Conservation (phyloP, 2,797 vertebrate species). For the Podarcis lilfordi region DNA sequence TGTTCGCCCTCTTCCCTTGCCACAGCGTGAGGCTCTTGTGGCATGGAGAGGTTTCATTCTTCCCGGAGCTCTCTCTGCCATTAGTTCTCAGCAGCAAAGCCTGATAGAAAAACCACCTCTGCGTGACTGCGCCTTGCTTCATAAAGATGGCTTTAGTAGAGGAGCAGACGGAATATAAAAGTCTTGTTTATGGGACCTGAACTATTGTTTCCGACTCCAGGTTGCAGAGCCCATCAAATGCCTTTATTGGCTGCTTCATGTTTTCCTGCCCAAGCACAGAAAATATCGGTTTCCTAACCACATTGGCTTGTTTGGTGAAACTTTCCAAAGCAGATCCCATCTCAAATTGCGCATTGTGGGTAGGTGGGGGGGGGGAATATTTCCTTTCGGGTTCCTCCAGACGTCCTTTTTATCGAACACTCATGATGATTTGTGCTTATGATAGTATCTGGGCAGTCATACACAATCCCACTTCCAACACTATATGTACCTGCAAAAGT, state of each 20-base stretch:
- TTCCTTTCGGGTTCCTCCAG: no score
- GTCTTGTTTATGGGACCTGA: constrained; percentile 85
- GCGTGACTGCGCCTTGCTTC: constrained; percentile 39
- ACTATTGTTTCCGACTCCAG: constrained; percentile 83
- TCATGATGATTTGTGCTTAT: no score
- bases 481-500: no score
- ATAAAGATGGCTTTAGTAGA: constrained; percentile 81
- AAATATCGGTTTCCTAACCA: neutral
- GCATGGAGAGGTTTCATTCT: constrained; percentile 34
- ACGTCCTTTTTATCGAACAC: no score
- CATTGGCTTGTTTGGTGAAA: neutral
- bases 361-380: no score
- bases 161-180: constrained; percentile 83
- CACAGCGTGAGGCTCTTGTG: constrained; percentile 44
- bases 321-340: neutral
- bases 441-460: no score
- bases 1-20: neutral
- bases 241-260: constrained; percentile 84
- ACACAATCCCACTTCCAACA: no score
- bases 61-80: accelerated
- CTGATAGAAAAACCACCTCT: constrained; percentile 2
- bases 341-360: no score
- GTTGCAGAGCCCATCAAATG: constrained; percentile 84
- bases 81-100: neutral
- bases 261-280: constrained; percentile 75